Evolutionary conservation across 2,888 invertebrate species (phyloP), one percentile per base, ranked within the genome.

Genomic region (Agriopis marginaria): DNA sequence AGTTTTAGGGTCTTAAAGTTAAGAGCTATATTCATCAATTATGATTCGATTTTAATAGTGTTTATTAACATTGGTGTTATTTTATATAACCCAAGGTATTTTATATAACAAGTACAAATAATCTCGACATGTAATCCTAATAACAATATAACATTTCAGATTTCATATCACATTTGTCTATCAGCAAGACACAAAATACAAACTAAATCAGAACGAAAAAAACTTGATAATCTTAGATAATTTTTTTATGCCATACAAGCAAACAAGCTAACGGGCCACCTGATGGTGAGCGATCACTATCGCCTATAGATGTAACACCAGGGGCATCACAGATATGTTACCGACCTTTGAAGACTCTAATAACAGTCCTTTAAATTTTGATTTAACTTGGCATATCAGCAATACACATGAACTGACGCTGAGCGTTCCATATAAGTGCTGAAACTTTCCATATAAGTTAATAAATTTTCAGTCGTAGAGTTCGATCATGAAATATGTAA

Each of bases 351-450:
- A 23, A 23, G 2, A 23, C 17, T 23, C 2, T 23, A 23, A 23
- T 23, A n/a, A n/a, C n/a, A 23, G 17, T 23, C 17, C 17, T 23
- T 2, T 23, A 23, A 23, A 23, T 32, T 32, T 32, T 32, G 32
- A 3, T 32, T 32, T n/a, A 53, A 7, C 23, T 23, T 17, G 10
- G 40, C 14, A 45, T 55, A 42, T 40, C 4, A 11, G 51, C 50
- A 17, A 47, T 39, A 39, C 12, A n/a, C 39, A 39, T 40, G 40
- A 39, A 40, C 8, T 39, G 40, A 51, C 63, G 39, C 32, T 40
- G 40, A 51, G 45, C 14, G 45, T 44, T 42, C 14, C 44, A 54
- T 23, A 14, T 47, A 53, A 51, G 7, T 54, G 64, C 39, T n/a
- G n/a, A n/a, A n/a, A n/a, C n/a, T n/a, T n/a, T n/a, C n/a, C n/a